Conservation (phyloP, 2,888 invertebrate species). For the Tenthredo notha region DNA sequence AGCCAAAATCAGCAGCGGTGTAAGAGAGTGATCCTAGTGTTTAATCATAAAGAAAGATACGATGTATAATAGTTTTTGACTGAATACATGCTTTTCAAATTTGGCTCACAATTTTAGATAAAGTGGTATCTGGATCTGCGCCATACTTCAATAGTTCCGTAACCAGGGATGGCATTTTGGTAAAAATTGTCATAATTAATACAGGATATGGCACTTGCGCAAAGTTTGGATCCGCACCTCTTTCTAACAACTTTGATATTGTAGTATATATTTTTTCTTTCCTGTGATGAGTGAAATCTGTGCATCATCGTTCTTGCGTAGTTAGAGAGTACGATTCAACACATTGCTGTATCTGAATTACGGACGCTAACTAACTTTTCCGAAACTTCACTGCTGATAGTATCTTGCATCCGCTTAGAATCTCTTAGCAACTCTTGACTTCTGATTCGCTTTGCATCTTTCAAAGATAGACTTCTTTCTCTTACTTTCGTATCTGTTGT, state of each 20-base stretch:
- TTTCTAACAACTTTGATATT: conserved; percentile 68
- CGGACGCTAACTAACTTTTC: not conserved
- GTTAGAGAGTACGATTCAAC: not conserved
- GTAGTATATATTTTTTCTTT: conserved; percentile 62
- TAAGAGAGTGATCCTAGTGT: conserved; percentile 41
- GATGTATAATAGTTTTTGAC: not conserved
- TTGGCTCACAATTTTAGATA: conserved; percentile 29
- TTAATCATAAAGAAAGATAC: not conserved
- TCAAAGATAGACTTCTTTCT: not conserved
- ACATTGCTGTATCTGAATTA: not conserved
- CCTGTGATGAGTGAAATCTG: conserved; percentile 12
- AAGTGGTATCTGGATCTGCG: conserved; percentile 68
- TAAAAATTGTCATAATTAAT: conserved; percentile 71
- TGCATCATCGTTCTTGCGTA: not conserved
- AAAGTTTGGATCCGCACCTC: conserved; percentile 73
- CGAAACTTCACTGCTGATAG: not conserved
- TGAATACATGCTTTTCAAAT: not conserved
- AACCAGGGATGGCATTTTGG: conserved; percentile 67
- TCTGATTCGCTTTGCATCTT: not conserved
- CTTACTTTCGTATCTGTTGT: not conserved
- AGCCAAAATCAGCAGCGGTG: conserved; percentile 51
- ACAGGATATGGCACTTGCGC: conserved; percentile 72
- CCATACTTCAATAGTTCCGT: conserved; percentile 64
- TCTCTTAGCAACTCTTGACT: not conserved
- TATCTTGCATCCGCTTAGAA: not conserved